Percentiles rank a stretch among this genome's conserved stretches.
Conservation (phyloP, 1,140 invertebrate species). For the Neodiprion lecontei region DNA sequence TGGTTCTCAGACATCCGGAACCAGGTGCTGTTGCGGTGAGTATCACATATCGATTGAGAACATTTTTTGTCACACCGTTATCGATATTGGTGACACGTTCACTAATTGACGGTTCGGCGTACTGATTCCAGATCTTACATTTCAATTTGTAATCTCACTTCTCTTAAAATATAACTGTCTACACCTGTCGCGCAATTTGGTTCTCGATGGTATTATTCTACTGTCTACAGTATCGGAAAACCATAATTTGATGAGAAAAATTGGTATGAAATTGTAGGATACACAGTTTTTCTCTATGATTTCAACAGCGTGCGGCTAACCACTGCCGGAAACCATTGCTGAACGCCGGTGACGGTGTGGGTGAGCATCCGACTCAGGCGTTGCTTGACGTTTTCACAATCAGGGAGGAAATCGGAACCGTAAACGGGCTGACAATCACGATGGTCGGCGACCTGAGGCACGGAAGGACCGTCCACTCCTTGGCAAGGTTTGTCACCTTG, state of each 20-base stretch:
- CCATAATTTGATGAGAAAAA: background rate
- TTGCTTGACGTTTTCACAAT: slow-evolving; percentile 98
- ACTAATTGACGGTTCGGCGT: background rate
- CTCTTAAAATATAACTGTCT: no score
- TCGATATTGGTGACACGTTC: slow-evolving; percentile 14
- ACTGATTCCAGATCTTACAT: no score
- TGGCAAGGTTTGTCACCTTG: slow-evolving; percentile 71
- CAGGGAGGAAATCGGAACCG: slow-evolving; percentile 97
- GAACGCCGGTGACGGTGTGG: slow-evolving; percentile 97
- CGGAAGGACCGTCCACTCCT: slow-evolving; percentile 96
- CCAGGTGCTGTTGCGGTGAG: slow-evolving; percentile 89
- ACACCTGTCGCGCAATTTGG: no score
- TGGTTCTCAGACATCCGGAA: slow-evolving; percentile 93
- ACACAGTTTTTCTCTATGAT: slow-evolving; percentile 1
- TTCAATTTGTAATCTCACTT: no score
- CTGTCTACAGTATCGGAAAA: background rate
- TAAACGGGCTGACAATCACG: slow-evolving; percentile 93
- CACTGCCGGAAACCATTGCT: slow-evolving; percentile 89
- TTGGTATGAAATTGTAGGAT: no score
- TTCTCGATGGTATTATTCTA: no score
- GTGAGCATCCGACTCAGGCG: slow-evolving; percentile 99
- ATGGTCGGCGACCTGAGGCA: slow-evolving; percentile 97
- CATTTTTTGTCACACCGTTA: slow-evolving; percentile 17
- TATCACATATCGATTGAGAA: slow-evolving; percentile 28
- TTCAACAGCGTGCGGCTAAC: slow-evolving; percentile 75